Base-by-base conservation (phyloP, 2,797 vertebrate genomes). In the Leuciscus waleckii region DNA sequence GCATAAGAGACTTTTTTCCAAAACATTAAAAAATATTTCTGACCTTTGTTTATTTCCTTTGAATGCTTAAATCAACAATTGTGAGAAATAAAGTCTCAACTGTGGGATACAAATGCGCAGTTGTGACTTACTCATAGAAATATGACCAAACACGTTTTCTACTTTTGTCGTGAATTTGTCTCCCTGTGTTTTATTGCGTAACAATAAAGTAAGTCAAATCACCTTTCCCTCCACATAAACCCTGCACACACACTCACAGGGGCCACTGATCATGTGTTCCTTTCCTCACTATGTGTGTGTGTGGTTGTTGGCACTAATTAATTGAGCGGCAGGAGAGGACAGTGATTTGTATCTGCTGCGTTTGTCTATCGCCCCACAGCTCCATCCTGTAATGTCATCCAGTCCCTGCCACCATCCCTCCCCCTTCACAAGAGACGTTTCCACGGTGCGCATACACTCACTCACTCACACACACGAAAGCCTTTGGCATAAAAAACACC, bases 311-410 rank as follows among this genome's bases (percentile, higher is more conserved):
- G 83, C 67, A 82, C 71, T 90, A 90, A 90, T 89, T 90, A 89
- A 88, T 83, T 85, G 68, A 90, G 80, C 86, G 68, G 63, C 84
- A 82, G 83, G 79, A 90, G 87, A 90, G 58, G 11, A 85, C 73
- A 84, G 32, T 85, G 85, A 91, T 91, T 88, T 89, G 80, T 86
- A 90, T 93, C 89, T 89, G 84, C 87, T 89, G 68, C 85, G 70
- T 88, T 69, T 87, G 77, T 83, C 61, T 91, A 92, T 91, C 87
- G 83, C 56, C 70, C 79, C 79, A 89, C 79, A 89, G 73, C 85
- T 77, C 85, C 79, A 82, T 89, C 85, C 84, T 87, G 86, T 89
- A 90, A 91, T 85, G 87, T 87, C 90, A 89, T 82, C 86, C 85
- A 83, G 86, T 71, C n/a, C 46, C 82, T 87, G 87, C 88, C 85